Evolutionary conservation across 2,797 vertebrate genomes (phyloP).

Genomic region (Takifugu ocellatus): DNA sequence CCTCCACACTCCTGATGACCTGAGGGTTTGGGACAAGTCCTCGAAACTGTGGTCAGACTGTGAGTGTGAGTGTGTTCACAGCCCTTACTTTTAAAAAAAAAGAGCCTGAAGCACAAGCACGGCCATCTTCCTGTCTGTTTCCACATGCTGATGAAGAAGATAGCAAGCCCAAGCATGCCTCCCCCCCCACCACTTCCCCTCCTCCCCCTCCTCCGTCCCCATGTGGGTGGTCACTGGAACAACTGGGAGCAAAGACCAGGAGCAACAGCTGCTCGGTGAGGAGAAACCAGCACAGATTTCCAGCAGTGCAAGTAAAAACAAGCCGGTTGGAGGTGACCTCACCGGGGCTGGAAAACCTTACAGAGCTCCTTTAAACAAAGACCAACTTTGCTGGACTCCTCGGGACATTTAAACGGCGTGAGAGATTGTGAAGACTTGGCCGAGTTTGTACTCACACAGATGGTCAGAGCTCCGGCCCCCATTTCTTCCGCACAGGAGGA

Average conservation of each 20-base stretch:
- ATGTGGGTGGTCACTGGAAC: slow-evolving; percentile 67
- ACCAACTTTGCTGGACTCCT: not conserved
- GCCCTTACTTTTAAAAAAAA: not conserved
- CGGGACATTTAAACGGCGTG: slow-evolving; percentile 13
- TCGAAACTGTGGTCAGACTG: not conserved
- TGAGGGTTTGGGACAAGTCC: slow-evolving; percentile 2
- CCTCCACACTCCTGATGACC: slow-evolving; percentile 40
- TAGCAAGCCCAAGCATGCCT: slow-evolving; percentile 64
- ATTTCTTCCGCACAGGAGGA: slow-evolving; percentile 70
- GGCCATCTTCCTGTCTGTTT: slow-evolving; percentile 24
- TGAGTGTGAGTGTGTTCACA: not conserved
- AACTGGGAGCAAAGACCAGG: slow-evolving; percentile 52
- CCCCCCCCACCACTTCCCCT: slow-evolving; percentile 4
- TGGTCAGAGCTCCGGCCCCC: slow-evolving; percentile 89
- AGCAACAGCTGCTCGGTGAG: slow-evolving; percentile 58
- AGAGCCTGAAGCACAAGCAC: not conserved
- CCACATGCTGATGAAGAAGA: slow-evolving; percentile 11
- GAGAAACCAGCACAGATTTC: not conserved
- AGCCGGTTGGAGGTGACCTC: no score
- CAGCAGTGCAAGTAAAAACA: no score
- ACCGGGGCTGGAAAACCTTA: no score
- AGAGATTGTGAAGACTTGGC: slow-evolving; percentile 16
- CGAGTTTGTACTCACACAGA: slow-evolving; percentile 86
- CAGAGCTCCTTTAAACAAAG: no score
- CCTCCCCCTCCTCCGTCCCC: slow-evolving; percentile 11